Evolutionary conservation across 2,888 invertebrate species (phyloP).

Genomic region (Lycia hirtaria): DNA sequence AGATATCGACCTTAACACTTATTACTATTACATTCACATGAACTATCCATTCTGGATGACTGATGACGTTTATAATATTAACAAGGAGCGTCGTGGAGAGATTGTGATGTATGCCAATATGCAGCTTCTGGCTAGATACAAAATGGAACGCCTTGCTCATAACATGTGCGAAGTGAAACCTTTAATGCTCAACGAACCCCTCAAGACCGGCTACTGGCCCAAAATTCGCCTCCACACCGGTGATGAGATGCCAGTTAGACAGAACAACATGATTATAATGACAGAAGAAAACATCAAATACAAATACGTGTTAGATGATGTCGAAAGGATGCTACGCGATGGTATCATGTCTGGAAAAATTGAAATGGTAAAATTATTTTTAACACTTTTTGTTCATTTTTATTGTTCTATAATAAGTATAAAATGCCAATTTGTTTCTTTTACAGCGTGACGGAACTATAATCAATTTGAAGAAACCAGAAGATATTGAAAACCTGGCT

Average conservation of each 20-base stretch:
- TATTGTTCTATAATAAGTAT: background rate
- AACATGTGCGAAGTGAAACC: slow-evolving; percentile 79
- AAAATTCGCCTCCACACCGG: slow-evolving; percentile 85
- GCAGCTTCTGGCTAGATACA: slow-evolving; percentile 87
- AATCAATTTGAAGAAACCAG: slow-evolving; percentile 87
- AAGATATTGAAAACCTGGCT: slow-evolving; percentile 88
- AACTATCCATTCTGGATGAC: slow-evolving; percentile 90
- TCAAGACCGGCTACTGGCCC: slow-evolving; percentile 85
- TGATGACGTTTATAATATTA: slow-evolving; percentile 78
- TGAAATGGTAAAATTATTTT: slow-evolving; percentile 62
- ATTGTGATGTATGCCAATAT: slow-evolving; percentile 86
- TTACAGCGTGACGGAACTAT: slow-evolving; percentile 83
- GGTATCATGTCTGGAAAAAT: slow-evolving; percentile 72
- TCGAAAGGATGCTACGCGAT: slow-evolving; percentile 83
- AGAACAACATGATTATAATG: slow-evolving; percentile 66
- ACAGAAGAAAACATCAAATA: slow-evolving; percentile 62
- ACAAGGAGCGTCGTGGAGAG: slow-evolving; percentile 84
- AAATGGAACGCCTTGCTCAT: slow-evolving; percentile 79
- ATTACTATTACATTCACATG: slow-evolving; percentile 88
- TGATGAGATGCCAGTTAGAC: slow-evolving; percentile 83
- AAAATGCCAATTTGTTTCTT: slow-evolving; percentile 8
- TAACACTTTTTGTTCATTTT: background rate
- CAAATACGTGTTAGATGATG: slow-evolving; percentile 65
- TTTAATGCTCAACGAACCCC: slow-evolving; percentile 72
- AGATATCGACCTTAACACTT: slow-evolving; percentile 90